Evolutionary conservation across 2,888 invertebrate species (phyloP).

Genomic region (Limnephilus lunatus): DNA sequence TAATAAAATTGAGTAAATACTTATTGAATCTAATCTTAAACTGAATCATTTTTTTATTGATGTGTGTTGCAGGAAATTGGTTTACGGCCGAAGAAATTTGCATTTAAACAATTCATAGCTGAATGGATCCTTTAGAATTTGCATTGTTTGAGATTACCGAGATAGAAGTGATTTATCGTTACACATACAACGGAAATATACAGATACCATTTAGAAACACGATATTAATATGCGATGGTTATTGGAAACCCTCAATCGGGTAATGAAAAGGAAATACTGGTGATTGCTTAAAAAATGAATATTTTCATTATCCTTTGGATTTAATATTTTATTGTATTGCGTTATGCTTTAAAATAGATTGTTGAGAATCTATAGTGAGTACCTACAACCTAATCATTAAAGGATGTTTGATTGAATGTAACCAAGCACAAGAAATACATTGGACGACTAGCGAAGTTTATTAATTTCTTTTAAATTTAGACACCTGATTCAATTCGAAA

Average conservation of each 20-base stretch:
- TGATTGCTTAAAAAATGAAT: neutral
- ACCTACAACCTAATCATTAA: too few species aligned
- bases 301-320: neutral
- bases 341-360: neutral
- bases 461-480: too few species aligned
- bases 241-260: neutral
- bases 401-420: too few species aligned
- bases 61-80: neutral
- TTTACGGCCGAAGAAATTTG: neutral
- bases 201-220: neutral
- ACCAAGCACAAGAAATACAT: too few species aligned
- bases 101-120: slow-evolving; percentile 7
- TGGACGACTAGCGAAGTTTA: too few species aligned
- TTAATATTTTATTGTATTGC: neutral
- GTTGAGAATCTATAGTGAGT: too few species aligned
- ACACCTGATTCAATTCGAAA: too few species aligned
- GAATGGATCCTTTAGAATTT: neutral
- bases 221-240: neutral
- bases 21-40: neutral
- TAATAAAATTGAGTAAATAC: neutral
- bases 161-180: slow-evolving; percentile 19
- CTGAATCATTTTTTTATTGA: neutral
- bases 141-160: slow-evolving; percentile 21
- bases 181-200: neutral
- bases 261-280: neutral